These are phyloP conservation scores for Metaphire vulgaris DNA, from an alignment of 1,140 invertebrate species.

Conservation along the genomic window DNA sequence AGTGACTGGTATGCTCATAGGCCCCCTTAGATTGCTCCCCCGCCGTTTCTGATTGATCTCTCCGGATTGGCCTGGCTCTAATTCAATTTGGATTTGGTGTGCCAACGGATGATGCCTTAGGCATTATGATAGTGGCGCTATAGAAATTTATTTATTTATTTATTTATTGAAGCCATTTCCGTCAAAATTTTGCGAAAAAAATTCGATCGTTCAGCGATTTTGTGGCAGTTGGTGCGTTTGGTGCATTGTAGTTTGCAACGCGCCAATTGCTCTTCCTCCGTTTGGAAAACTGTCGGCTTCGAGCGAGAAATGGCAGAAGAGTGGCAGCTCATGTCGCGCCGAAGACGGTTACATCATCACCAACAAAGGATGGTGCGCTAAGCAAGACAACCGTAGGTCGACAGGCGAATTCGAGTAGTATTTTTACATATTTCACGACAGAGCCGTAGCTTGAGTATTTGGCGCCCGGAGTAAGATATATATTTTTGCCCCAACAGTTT, in stretches of 20 bases:
- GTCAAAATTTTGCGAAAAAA: no score
- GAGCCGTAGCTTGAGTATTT: background rate
- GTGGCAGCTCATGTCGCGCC: constrained; percentile 55
- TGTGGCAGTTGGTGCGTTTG: background rate
- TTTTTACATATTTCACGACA: background rate
- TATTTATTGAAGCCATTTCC: background rate
- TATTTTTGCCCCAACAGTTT: background rate
- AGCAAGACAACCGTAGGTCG: constrained; percentile 54
- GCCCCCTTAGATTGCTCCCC: no score
- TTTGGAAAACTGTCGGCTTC: constrained; percentile 56
- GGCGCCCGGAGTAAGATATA: background rate
- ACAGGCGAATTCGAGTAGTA: no score
- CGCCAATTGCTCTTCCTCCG: constrained; percentile 55
- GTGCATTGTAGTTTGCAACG: constrained; percentile 54
- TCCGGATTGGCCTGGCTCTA: no score
- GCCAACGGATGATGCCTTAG: background rate
- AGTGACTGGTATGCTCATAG: background rate
- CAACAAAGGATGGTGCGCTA: constrained; percentile 58
- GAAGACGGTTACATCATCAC: constrained; percentile 57
- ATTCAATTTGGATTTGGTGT: no score
- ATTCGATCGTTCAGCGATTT: background rate
- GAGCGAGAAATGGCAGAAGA: constrained; percentile 49
- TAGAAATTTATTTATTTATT: background rate
- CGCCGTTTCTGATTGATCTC: no score
- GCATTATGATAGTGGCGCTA: background rate